Base-by-base conservation (phyloP, 2,888 invertebrate genomes). In the Cheilosia grossa region DNA sequence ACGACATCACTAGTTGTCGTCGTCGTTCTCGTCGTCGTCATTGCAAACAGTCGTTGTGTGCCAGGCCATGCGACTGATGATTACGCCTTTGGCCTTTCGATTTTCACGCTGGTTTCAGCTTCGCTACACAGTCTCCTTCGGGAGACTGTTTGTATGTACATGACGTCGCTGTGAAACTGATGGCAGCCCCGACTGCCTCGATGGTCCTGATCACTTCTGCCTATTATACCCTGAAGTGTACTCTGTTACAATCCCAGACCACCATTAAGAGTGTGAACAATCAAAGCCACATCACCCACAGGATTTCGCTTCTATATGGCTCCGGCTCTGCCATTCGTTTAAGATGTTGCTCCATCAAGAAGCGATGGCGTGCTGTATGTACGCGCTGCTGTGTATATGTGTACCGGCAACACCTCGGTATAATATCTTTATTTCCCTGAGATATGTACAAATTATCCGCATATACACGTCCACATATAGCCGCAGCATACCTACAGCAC, bases 261-360 rank as follows among this genome's bases (percentile, higher is more conserved):
- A 85, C 82, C 86, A 87, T 82, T 87, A 81, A 78, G 87, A 82
- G 87, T 82, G 87, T 85, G 87, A 87, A 87, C 87, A 87, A 87
- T 87, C 87, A 87, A 87, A 87, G 87, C 87, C 87, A 87, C 87
- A 87, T 86, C 87, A 87, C 87, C 87, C 87, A 86, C 87, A 87
- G 82, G 79, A 83, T 79, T 83, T 79, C 49, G 73, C 79, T 73
- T 67, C 79, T 82, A 67, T 27, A 7, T 59, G 79, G 67, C 73
- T 79, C 73, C 66, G 79, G 67, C 67, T 64, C 47, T 53, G 56
- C 73, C 66, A 59, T 82, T 82, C 82, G 67, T 73, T 82, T 79
- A 82, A 82, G 82, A 82, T 78, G 78, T 69, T 83, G 69, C 67
- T 78, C 30, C 64, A 59, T 64, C 78, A 30, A 82, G 53, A 49